A percentile compares a stretch with the other conserved stretches of the same genome.
phyloP scores from a whole-genome alignment of 2,797 vertebrate genomes.

The Pseudopleuronectes americanus region DNA sequence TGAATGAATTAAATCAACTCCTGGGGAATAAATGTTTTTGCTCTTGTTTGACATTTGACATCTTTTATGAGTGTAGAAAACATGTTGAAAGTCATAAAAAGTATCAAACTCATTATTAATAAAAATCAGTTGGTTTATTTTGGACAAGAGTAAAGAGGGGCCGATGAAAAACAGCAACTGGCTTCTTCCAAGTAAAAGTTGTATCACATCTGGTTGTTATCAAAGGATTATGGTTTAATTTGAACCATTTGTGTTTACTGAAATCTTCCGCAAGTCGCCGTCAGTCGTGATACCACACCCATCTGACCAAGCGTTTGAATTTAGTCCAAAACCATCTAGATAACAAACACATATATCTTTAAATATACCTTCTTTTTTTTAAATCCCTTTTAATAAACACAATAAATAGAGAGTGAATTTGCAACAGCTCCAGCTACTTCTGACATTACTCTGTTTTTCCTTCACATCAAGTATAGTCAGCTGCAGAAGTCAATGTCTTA shows the following conservation, averaged over 20 bases:
- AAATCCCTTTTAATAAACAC: not conserved
- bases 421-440: not conserved
- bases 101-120: not conserved
- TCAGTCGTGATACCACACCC: slow-evolving; percentile 21
- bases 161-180: slow-evolving; percentile 7
- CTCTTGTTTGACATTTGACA: not conserved
- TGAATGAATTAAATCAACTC: not conserved
- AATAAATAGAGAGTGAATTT: not conserved
- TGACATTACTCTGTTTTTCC: not conserved
- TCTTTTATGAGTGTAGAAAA: not conserved
- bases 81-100: not conserved
- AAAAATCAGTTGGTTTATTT: not conserved
- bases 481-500: slow-evolving; percentile 8
- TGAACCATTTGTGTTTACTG: slow-evolving; percentile 30
- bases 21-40: not conserved
- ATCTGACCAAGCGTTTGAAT: not conserved
- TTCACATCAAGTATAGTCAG: slow-evolving; percentile 24
- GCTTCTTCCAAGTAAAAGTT: slow-evolving; percentile 1
- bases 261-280: slow-evolving; percentile 6
- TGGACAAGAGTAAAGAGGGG: slow-evolving; percentile 1
- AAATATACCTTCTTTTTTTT: too few species aligned
- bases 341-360: too few species aligned
- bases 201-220: slow-evolving; percentile 16
- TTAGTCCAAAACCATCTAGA: not conserved
- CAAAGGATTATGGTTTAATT: slow-evolving; percentile 23